Base-by-base conservation (phyloP, 2,797 vertebrate species). In the Onychomys arenicola region DNA sequence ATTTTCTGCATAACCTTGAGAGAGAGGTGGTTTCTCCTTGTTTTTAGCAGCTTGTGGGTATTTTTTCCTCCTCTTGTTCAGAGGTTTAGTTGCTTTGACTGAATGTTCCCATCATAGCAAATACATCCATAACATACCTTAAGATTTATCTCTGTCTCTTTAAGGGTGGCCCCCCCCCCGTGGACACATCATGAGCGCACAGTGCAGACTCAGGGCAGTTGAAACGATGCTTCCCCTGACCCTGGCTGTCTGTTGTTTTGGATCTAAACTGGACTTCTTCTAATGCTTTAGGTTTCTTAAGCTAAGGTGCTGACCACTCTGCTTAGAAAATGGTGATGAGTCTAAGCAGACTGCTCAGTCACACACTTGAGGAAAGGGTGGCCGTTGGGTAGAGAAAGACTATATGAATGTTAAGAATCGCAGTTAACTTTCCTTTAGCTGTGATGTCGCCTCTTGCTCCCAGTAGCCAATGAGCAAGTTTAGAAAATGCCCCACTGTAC, bases 1-100 rank as follows among this genome's bases (percentile, higher is more conserved):
- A 93, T 96, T 95, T 95, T 91, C 55, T 94, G 40, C 27, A 87
- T 97, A 91, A 95, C 89, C 88, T 88, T 92, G 92, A 97, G 43
- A 76, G 77, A 86, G 59, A 94, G 86, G 59, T 95, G 34, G 59
- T 37, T n/a, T 90, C 25, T 83, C 25, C 23, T 92, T 73, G 34
- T 93, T 84, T 91, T 94, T 78, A 89, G n/a, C 14, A 13, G 40
- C 73, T 88, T 76, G 21, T 52, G 34, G 17, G 43, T 25, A 43
- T 92, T 95, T 93, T 96, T n/a, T 52, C 13, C 67, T 91, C 21
- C 34, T 25, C 1, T 19, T 40, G 37, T 95, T 96, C 69, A 91
- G 75, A 95, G 43, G 25, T 65, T 94, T 85, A 69, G 52, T 88
- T 94, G 34, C 59, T 93, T 97, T 67, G 78, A 2, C 57, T 90